Conservation (phyloP, 2,113 vertebrate species). For the Paradisaea rubra region DNA sequence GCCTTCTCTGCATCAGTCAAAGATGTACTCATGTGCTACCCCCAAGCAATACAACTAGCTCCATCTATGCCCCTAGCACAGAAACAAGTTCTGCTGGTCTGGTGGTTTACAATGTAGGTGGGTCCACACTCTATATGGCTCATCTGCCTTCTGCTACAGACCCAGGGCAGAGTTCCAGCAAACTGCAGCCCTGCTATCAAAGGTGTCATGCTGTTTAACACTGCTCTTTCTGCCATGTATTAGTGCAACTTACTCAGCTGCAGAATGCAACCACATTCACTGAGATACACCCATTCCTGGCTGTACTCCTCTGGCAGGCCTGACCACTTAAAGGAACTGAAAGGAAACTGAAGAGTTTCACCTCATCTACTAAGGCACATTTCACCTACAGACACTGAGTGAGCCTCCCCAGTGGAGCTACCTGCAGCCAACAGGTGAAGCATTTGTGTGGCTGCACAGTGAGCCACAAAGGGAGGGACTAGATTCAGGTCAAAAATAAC, state of each 20-base stretch:
- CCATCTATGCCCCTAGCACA: neutral
- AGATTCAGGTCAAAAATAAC: neutral
- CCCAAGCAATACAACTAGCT: neutral
- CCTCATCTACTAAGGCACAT: neutral
- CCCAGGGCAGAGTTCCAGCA: neutral
- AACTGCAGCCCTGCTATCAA: neutral
- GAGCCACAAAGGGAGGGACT: neutral
- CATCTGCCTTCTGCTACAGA: neutral
- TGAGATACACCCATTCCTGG: neutral
- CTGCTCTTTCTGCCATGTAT: neutral
- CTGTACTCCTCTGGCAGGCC: neutral
- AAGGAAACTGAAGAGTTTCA: neutral
- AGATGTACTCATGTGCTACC: neutral
- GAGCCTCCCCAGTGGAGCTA: neutral
- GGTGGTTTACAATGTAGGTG: rapidly evolving
- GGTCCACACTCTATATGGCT: neutral
- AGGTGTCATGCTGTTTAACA: rapidly evolving
- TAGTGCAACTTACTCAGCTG: neutral
- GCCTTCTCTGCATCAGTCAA: rapidly evolving
- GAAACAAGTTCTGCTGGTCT: neutral
- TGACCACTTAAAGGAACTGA: neutral
- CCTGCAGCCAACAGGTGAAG: neutral
- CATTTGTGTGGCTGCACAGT: neutral
- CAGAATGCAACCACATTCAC: neutral
- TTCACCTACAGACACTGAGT: neutral